A percentile compares a stretch with the other conserved stretches of the same genome.
These are phyloP conservation scores for Quiscalus mexicanus DNA, from an alignment of 2,113 vertebrate genomes.

Conservation along the genomic window DNA sequence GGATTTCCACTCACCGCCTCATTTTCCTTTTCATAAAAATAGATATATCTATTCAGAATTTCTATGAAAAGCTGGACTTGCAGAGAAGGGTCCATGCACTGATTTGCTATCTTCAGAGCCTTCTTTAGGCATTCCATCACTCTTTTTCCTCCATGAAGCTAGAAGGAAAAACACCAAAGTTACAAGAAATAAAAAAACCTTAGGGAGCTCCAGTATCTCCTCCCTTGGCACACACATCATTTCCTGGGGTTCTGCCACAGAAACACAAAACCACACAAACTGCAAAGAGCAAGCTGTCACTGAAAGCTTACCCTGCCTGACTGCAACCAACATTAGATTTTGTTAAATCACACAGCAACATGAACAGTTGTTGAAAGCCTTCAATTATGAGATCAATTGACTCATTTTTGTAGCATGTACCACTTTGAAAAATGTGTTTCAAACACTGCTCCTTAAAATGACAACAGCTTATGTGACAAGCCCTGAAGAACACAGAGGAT, in stretches of 20 bases:
- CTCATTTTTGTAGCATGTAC: not conserved
- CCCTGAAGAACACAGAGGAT: not conserved
- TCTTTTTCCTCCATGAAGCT: conserved; percentile 96
- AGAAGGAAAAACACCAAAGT: not conserved
- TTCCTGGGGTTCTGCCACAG: not conserved
- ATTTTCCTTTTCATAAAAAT: conserved; percentile 98
- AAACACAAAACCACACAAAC: not conserved
- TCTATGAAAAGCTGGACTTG: conserved; percentile 99
- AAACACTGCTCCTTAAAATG: not conserved
- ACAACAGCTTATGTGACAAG: not conserved
- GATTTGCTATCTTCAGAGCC: conserved; percentile 97
- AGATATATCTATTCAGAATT: conserved; percentile 98
- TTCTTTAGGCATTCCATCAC: conserved; percentile 99
- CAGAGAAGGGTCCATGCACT: conserved; percentile 98
- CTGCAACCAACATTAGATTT: not conserved
- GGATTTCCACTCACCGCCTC: conserved; percentile 83
- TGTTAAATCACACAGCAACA: not conserved
- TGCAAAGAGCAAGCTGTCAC: not conserved
- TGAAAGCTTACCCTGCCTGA: not conserved
- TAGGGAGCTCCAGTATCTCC: not conserved
- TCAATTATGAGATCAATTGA: not conserved
- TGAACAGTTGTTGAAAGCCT: not conserved
- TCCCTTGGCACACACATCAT: not conserved
- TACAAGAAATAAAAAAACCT: not conserved
- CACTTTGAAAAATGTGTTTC: not conserved